Percentiles rank a stretch among this genome's conserved stretches.
Conservation (phyloP, 1,140 invertebrate genomes). For the Scylla paramamosain region DNA sequence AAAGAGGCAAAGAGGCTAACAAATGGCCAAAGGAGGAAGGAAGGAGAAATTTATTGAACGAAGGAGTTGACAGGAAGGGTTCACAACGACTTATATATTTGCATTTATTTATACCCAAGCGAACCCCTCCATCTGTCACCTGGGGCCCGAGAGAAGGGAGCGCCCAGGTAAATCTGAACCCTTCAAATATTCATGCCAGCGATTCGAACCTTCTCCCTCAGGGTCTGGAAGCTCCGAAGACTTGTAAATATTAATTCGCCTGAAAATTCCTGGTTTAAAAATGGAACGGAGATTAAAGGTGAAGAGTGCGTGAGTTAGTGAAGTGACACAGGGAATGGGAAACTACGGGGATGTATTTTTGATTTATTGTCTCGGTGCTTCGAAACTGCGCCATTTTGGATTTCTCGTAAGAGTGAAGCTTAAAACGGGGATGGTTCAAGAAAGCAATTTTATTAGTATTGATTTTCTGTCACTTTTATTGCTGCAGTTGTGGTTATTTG, state of each 20-base stretch:
- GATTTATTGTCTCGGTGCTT: no score
- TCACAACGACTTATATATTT: background rate
- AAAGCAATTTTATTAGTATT: no score
- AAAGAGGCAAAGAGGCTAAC: background rate
- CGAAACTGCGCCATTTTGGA: no score
- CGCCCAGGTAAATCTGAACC: slow-evolving; percentile 8
- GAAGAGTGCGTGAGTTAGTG: no score
- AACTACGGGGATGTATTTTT: no score
- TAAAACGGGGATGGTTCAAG: background rate
- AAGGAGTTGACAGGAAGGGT: background rate
- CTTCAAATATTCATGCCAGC: background rate
- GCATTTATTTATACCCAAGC: background rate
- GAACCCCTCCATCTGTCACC: background rate
- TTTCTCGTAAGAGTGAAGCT: background rate
- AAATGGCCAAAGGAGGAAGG: background rate
- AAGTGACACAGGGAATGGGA: no score
- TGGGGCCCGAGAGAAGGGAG: background rate
- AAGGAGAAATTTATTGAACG: background rate
- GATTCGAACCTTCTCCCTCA: background rate
- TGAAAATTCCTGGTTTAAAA: no score
- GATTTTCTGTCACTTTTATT: background rate
- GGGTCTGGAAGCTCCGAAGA: no score
- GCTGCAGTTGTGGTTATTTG: background rate
- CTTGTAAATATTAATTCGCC: no score
- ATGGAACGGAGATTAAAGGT: no score